Base-by-base conservation (phyloP, 2,113 vertebrate genomes). In the Limanda limanda region DNA sequence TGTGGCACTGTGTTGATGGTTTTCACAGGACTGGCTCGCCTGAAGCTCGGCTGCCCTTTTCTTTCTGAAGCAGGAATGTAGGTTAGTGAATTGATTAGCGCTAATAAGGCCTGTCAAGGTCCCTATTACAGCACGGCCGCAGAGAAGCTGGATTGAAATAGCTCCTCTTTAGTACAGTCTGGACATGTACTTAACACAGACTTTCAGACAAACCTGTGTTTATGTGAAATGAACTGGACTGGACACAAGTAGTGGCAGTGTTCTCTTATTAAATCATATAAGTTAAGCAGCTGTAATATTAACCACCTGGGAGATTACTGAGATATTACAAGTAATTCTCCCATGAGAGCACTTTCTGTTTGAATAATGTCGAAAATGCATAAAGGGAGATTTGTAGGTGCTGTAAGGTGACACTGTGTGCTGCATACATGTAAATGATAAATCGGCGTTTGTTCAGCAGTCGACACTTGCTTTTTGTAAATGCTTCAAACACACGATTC, bases 1-100 rank as follows among this genome's bases (percentile, higher is more conserved):
- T 91, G 91, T 89, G 85, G 79, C 88, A 92, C 78, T 35, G 75
- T 18, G 27, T 56, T 90, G 83, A 91, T 94, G 78, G 75, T 65
- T 91, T 90, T 85, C 78, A 68, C 87, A 92, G 91, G 74, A 59
- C 45, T 58, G 84, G 82, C 60, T 71, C 61, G 63, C 82, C 47
- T 5, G 18, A 68, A 72, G 71, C 73, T 68, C 1, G 78, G 83
- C 86, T 88, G 83, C 84, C 85, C 77, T 74, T 69, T 87, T 73
- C 71, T 68, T 78, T 56, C 76, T 35, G 60, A 82, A 74, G 74
- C 71, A 76, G 81, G 84, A 89, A 89, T 85, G 85, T 83, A 81
- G 80, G 85, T 79, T 79, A 74, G 82, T 82, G 86, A 89, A 89
- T 87, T 88, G 89, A 91, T 91, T 84, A 82, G 74, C 1, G 0